Conservation (phyloP, 2,113 vertebrate species). For the Macquaria australasica region DNA sequence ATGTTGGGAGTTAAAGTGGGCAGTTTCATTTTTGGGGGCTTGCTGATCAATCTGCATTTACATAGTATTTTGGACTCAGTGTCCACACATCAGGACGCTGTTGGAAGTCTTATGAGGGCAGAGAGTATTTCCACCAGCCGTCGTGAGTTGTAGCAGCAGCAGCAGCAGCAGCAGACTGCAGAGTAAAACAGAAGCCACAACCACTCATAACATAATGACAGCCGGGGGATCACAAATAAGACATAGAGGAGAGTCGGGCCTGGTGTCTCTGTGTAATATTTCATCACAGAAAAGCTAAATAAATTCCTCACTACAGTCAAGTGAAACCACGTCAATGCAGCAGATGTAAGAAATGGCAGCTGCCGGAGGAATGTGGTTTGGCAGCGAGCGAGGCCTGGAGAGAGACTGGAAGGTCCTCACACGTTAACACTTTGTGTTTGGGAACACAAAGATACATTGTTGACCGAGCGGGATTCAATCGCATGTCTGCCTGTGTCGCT, state of each 20-base stretch:
- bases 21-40: background rate
- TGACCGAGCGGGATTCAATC: slow-evolving; percentile 47
- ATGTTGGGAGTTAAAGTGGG: background rate
- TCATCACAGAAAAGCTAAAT: slow-evolving; percentile 84
- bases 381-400: slow-evolving; percentile 61
- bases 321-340: slow-evolving; percentile 84
- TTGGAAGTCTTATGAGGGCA: slow-evolving; percentile 46
- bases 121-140: slow-evolving; percentile 35
- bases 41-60: slow-evolving; percentile 10
- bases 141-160: slow-evolving; percentile 20
- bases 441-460: slow-evolving; percentile 70
- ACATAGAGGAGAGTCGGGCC: slow-evolving; percentile 69
- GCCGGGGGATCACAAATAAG: slow-evolving; percentile 77
- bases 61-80: slow-evolving; percentile 34
- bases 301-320: slow-evolving; percentile 82
- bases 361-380: slow-evolving; percentile 84
- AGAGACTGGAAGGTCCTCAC: slow-evolving; percentile 71
- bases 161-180: slow-evolving; percentile 43
- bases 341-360: slow-evolving; percentile 87
- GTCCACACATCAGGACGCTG: slow-evolving; percentile 19
- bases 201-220: slow-evolving; percentile 75
- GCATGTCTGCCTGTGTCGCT: slow-evolving; percentile 5
- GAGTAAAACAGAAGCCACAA: slow-evolving; percentile 79
- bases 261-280: slow-evolving; percentile 83
- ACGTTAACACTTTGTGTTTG: slow-evolving; percentile 79